A percentile compares a stretch with the other conserved stretches of the same genome.
Evolutionary conservation across 2,797 vertebrate species (phyloP).

Genomic region (Centroberyx gerrardi): DNA sequence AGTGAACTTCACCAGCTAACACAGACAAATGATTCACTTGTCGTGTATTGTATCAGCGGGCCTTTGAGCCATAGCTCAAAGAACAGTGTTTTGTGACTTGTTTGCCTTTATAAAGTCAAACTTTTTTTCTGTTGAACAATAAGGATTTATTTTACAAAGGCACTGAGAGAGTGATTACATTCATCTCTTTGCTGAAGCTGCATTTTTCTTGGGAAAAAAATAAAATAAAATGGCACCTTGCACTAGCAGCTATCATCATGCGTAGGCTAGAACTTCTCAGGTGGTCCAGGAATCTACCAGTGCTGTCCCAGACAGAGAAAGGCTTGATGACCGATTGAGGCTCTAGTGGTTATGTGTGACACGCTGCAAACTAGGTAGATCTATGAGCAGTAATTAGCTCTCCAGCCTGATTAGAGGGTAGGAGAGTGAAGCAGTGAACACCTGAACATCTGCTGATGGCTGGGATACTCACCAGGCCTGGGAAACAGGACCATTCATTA

Average conservation of each 20-base stretch:
- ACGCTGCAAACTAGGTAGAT: not conserved
- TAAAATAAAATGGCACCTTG: too few relatives aligned
- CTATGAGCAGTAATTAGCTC: not conserved
- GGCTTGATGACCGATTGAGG: not conserved
- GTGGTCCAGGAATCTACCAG: not conserved
- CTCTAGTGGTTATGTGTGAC: too few relatives aligned
- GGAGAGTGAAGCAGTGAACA: too few relatives aligned
- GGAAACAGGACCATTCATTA: too few relatives aligned
- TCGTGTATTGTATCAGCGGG: not conserved
- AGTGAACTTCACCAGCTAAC: not conserved
- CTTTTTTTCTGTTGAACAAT: not conserved
- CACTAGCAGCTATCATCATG: too few relatives aligned
- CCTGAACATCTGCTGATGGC: too few relatives aligned
- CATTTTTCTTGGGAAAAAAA: too few relatives aligned
- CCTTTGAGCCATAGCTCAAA: not conserved
- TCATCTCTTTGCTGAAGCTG: too few relatives aligned
- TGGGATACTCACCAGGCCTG: too few relatives aligned
- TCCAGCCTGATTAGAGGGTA: not conserved
- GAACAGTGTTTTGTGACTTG: not conserved
- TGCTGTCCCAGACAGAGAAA: not conserved
- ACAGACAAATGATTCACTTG: not conserved
- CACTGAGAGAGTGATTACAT: too few relatives aligned
- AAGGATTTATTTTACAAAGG: not conserved
- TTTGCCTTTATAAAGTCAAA: not conserved
- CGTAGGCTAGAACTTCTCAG: not conserved